Percentiles rank a stretch among this genome's conserved stretches.
phyloP scores from a whole-genome alignment of 2,888 invertebrate species.

The Protophormia terraenovae region DNA sequence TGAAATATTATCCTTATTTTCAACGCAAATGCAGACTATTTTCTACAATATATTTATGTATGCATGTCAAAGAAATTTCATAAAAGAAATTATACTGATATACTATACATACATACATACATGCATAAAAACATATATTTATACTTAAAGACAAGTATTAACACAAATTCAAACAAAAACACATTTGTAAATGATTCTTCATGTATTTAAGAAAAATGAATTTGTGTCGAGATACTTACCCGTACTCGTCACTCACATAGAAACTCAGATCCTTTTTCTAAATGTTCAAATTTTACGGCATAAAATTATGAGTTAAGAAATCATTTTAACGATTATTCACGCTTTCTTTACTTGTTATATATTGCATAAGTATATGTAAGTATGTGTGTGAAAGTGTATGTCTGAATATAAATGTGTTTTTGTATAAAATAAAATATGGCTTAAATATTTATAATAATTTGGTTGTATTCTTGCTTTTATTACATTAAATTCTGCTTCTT shows the following conservation, averaged over 20 bases:
- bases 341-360: not conserved
- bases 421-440: not conserved
- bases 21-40: too few species aligned
- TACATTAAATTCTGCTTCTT: not conserved
- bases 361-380: not conserved
- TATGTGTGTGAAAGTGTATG: not conserved
- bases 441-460: not conserved
- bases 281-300: constrained; percentile 30
- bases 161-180: not conserved
- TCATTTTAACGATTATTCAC: constrained; percentile 43
- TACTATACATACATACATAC: not conserved
- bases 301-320: constrained; percentile 40
- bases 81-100: too few species aligned
- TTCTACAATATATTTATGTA: too few species aligned
- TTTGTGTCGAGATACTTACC: not conserved
- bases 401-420: not conserved
- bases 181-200: not conserved
- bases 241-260: not conserved
- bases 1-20: too few species aligned
- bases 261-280: not conserved
- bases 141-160: not conserved
- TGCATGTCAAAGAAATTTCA: too few species aligned
- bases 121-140: not conserved
- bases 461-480: not conserved
- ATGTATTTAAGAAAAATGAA: not conserved